Base-by-base conservation (phyloP, 2,113 vertebrate species). In the Hucho hucho region DNA sequence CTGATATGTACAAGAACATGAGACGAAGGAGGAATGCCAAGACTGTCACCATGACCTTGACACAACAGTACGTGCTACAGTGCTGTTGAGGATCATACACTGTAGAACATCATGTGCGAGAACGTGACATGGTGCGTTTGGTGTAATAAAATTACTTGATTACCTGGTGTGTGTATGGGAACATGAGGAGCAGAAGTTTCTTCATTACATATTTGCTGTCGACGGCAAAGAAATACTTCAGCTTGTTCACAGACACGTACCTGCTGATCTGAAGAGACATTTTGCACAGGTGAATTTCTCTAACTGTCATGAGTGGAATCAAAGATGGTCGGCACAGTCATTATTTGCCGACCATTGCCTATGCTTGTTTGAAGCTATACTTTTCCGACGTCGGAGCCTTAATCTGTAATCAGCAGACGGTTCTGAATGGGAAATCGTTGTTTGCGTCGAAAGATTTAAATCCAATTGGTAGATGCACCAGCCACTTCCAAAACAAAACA, bases 211-310 rank as follows among this genome's bases (percentile, higher is more conserved):
- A 97, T 89, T 91, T 93, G 56, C 94, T 95, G 87, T 97, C 96
- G 25, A 97, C 96, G 0, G 95, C 94, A n/a, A 97, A 97, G 90
- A 97, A 97, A 82, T 96, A 94, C 83, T 97, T 97, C 89, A 97
- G 86, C 87, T 96, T 96, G 93, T 95, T 95, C 85, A 96, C 79
- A 0, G 95, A 94, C 92, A 96, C 93, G 79, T 94, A 97, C 73
- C 95, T 91, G 87, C 93, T 91, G 71, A 97, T 93, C 96, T 97
- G 91, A 75, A 89, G 46, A 74, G 3, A 1, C 79, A 78, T 61
- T 0, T 61, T 0, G 47, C 25, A 80, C 63, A 76, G 26, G 47
- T 11, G 9, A 11, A 43, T 70, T 49, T 16, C 14, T 14, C 7
- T 37, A 37, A 37, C 37, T 53, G 12, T 53, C 49, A 53, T 16